Evolutionary conservation across 2,888 invertebrate genomes (phyloP).

Genomic region (Aspidapion aeneum): DNA sequence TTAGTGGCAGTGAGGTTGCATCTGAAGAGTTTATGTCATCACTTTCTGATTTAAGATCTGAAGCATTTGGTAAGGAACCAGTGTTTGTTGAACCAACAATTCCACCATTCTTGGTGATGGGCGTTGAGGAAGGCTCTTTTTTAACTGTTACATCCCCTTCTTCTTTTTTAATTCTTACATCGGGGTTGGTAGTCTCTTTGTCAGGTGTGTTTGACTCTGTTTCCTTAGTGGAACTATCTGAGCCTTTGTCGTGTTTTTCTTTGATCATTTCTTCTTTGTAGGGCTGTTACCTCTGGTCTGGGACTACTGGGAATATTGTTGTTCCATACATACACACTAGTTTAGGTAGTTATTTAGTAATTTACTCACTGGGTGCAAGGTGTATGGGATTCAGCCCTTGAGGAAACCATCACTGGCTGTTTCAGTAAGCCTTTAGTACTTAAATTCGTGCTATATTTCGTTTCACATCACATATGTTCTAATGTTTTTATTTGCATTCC

Average conservation of each 20-base stretch:
- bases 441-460: conserved; percentile 43
- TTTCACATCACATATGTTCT: conserved; percentile 50
- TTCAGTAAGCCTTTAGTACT: conserved; percentile 38
- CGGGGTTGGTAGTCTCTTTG: conserved; percentile 43
- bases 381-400: conserved; percentile 35
- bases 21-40: conserved; percentile 31
- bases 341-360: conserved; percentile 35
- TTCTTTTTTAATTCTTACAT: conserved; percentile 46
- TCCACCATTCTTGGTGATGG: conserved; percentile 47
- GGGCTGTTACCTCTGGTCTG: too few species aligned
- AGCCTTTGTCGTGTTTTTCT: conserved; percentile 49
- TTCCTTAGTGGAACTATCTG: conserved; percentile 48
- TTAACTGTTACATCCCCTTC: conserved; percentile 43
- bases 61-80: conserved; percentile 43
- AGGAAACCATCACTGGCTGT: conserved; percentile 32
- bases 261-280: conserved; percentile 45
- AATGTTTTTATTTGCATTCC: conserved; percentile 52
- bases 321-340: conserved; percentile 44
- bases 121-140: conserved; percentile 42
- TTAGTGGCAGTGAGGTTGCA: conserved; percentile 38
- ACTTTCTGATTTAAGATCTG: conserved; percentile 42
- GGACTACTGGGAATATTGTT: too few species aligned
- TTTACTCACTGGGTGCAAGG: conserved; percentile 40
- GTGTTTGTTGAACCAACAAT: conserved; percentile 48
- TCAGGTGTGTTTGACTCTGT: conserved; percentile 46